Base-by-base conservation (phyloP, 2,113 vertebrate genomes). In the Tilapia sparmanii region DNA sequence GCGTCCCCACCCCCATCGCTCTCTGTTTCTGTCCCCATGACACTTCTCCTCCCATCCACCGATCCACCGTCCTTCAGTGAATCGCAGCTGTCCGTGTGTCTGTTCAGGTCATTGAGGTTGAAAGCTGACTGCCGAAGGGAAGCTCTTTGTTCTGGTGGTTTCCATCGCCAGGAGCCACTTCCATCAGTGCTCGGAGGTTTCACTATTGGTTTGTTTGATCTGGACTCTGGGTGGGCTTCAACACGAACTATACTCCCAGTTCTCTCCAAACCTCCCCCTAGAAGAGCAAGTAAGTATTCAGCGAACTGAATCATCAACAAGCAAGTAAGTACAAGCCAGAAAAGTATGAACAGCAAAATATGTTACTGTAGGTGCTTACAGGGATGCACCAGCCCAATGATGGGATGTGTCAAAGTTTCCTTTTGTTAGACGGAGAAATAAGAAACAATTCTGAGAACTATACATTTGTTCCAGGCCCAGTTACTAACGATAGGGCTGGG, bases 161-260 rank as follows among this genome's bases (percentile, higher is more conserved):
- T 98, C 98, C 98, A 99, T 80, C 98, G 96, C 98, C 98, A 99
- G 5, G 98, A 99, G 68, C 98, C 98, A 4, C 97, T 98, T 52
- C 98, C 98, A 78, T 99, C 98, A 0, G 97, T 98, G 82, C 96
- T 98, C 0, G 98, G 98, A 87, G 98, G 98, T 92, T 97, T 98
- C 63, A 98, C 97, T 81, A 98, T 91, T 4, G 98, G 98, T 90
- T 97, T 98, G 90, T 98, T 97, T 2, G 59, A 35, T 59, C 92
- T 90, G 40, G 92, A 89, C 94, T 98, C 98, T 1, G 98, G 98
- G 87, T 99, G 98, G 80, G 98, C 98, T 76, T 98, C 98, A 42
- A 99, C 98, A 53, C 98, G 96, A 9, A 99, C 97, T 33, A 98
- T 99, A 80, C 97, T 97, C 6, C 96, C 96, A 42, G 10, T 82